A percentile compares a stretch with the other conserved stretches of the same genome.
Evolutionary conservation across 2,888 invertebrate genomes (phyloP).

Genomic region (Idaea dimidiata): DNA sequence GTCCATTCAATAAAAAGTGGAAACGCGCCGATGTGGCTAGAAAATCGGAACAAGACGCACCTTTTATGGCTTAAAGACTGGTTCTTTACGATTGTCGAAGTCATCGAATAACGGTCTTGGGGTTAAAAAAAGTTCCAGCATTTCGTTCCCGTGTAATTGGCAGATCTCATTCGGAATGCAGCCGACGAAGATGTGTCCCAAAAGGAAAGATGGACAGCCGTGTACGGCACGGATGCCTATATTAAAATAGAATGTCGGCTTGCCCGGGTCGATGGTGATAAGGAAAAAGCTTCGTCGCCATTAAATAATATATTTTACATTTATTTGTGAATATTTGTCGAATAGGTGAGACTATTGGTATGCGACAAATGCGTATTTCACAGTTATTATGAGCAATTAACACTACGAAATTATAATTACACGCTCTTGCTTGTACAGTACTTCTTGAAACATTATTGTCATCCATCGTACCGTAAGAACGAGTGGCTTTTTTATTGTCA

Average conservation of each 20-base stretch:
- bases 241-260: conserved; percentile 61
- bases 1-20: conserved; percentile 58
- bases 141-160: conserved; percentile 65
- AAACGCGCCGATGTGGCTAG: conserved; percentile 60
- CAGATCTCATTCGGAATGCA: conserved; percentile 66
- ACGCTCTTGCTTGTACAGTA: conserved; percentile 23
- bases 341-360: conserved; percentile 20
- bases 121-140: conserved; percentile 61
- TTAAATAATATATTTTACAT: conserved; percentile 15
- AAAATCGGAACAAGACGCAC: conserved; percentile 68
- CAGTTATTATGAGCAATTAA: conserved; percentile 25
- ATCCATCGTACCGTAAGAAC: conserved; percentile 28
- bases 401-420: conserved; percentile 24
- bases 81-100: conserved; percentile 69
- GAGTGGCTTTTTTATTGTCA: conserved; percentile 31
- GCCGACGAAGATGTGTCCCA: conserved; percentile 64
- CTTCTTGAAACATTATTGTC: conserved; percentile 26
- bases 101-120: conserved; percentile 68
- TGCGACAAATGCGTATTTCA: conserved; percentile 27
- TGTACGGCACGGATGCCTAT: conserved; percentile 57
- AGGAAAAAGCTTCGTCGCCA: conserved; percentile 29
- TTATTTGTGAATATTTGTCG: conserved; percentile 17
- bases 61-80: conserved; percentile 56
- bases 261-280: conserved; percentile 22
- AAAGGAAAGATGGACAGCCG: conserved; percentile 59